Evolutionary conservation across 2,113 vertebrate genomes (phyloP).

Genomic region (Mormoops blainvillei): DNA sequence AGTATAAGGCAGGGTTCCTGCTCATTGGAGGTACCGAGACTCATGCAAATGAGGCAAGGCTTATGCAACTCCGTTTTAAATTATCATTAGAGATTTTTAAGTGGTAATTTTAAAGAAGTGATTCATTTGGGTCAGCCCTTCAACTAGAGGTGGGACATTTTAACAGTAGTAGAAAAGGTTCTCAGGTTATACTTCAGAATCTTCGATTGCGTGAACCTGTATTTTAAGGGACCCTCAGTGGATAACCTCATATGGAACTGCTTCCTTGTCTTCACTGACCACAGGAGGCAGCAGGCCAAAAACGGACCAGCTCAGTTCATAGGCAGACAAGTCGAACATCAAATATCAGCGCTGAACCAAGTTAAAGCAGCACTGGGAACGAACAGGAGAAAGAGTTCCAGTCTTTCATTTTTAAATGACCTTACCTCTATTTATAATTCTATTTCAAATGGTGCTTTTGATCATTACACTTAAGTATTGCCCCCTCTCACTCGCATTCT

Average conservation of each 20-base stretch:
- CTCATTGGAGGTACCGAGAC: neutral
- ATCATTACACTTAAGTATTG: neutral
- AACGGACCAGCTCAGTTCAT: neutral
- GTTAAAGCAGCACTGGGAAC: neutral
- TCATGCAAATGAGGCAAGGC: neutral
- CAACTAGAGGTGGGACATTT: neutral
- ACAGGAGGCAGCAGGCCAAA: neutral
- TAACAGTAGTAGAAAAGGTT: neutral
- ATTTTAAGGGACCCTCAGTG: neutral
- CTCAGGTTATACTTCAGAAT: neutral
- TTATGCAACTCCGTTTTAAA: neutral
- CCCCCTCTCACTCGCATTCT: neutral
- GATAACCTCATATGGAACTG: fast-evolving
- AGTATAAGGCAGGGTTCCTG: neutral
- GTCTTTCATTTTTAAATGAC: neutral
- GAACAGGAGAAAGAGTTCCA: neutral
- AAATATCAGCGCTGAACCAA: neutral
- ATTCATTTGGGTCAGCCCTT: neutral
- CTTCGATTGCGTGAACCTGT: neutral
- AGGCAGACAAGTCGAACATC: fast-evolving
- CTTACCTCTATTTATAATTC: neutral
- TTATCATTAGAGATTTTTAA: neutral
- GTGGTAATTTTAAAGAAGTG: neutral
- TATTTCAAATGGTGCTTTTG: neutral
- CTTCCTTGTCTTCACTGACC: neutral